Conservation (phyloP, 2,888 invertebrate species). For the Platycnemis pennipes region DNA sequence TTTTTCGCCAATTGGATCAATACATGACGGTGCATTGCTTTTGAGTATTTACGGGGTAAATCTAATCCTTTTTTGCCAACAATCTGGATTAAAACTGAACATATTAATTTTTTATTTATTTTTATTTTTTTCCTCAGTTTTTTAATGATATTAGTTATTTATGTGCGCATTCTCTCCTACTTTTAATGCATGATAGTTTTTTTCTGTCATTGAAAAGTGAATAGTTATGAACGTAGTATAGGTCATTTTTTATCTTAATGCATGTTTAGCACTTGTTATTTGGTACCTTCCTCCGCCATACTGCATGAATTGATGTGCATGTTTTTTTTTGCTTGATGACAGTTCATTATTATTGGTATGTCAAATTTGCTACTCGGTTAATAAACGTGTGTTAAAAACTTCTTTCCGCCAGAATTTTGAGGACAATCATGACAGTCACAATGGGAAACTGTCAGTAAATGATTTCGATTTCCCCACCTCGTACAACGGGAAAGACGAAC, state of each 20-base stretch:
- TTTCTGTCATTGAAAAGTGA: neutral
- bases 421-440: slow-evolving; percentile 65
- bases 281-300: too few relatives aligned
- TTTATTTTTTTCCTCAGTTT: neutral
- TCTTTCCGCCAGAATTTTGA: slow-evolving; percentile 69
- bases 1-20: neutral
- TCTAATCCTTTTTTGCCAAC: neutral
- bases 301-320: neutral
- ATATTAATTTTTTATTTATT: neutral
- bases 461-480: slow-evolving; percentile 69
- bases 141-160: neutral
- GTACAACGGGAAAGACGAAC: slow-evolving; percentile 70
- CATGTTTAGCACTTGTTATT: too few relatives aligned
- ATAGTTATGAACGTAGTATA: neutral
- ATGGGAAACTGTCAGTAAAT: slow-evolving; percentile 71
- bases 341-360: slow-evolving; percentile 30
- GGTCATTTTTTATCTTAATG: neutral
- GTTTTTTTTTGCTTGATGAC: neutral
- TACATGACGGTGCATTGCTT: neutral
- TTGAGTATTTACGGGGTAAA: neutral
- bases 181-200: neutral
- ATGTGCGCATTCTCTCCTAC: neutral
- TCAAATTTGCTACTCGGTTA: slow-evolving; percentile 15
- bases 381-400: slow-evolving; percentile 49
- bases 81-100: neutral